These are phyloP conservation scores for Cephus sareptanus DNA, from an alignment of 2,888 invertebrate species.

Conservation along the genomic window DNA sequence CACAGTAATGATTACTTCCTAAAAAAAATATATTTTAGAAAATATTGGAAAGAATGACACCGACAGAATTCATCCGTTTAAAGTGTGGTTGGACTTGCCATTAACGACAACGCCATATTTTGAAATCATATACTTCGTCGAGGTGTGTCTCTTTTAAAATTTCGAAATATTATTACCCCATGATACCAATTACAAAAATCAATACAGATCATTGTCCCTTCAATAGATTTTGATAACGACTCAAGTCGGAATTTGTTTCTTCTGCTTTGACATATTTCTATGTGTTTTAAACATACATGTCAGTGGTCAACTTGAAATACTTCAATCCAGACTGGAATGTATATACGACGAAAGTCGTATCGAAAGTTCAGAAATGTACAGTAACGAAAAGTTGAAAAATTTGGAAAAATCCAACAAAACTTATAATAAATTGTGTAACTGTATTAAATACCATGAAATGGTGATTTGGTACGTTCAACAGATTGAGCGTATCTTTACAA, in stretches of 20 bases:
- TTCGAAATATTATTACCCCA: too few relatives aligned
- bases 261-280: slow-evolving; percentile 43
- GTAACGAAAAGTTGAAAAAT: background rate
- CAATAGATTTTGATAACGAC: slow-evolving; percentile 34
- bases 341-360: slow-evolving; percentile 15
- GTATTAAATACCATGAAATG: slow-evolving; percentile 29
- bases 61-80: slow-evolving; percentile 40
- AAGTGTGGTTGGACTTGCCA: slow-evolving; percentile 35
- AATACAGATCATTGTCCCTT: background rate
- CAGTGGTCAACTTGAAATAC: slow-evolving; percentile 37
- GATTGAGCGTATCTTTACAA: slow-evolving; percentile 31
- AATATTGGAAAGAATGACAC: slow-evolving; percentile 34
- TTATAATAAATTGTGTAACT: slow-evolving; percentile 23
- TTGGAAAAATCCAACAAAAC: background rate
- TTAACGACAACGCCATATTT: slow-evolving; percentile 35
- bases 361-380: background rate
- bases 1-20: too few relatives aligned
- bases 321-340: slow-evolving; percentile 32
- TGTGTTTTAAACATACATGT: slow-evolving; percentile 38
- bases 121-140: slow-evolving; percentile 29
- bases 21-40: slow-evolving; percentile 18
- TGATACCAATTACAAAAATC: too few relatives aligned
- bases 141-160: slow-evolving; percentile 22
- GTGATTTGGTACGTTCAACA: slow-evolving; percentile 32
- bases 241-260: slow-evolving; percentile 38